Base-by-base conservation (phyloP, 2,113 vertebrate genomes). In the Sinocyclocheilus anophthalmus region DNA sequence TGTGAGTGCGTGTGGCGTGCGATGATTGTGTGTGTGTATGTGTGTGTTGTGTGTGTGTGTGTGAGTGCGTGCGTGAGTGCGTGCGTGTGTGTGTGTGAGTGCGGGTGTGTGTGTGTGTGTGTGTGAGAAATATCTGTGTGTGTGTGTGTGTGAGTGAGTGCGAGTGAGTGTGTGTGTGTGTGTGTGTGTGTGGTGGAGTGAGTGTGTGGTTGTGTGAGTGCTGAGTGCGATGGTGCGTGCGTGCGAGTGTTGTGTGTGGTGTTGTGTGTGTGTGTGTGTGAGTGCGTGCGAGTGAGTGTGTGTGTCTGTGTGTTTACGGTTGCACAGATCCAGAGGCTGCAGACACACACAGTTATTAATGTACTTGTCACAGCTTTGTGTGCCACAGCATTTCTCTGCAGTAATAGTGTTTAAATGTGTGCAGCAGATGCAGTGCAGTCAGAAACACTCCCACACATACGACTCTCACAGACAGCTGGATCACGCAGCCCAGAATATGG, bases 371-470 rank as follows among this genome's bases (percentile, higher is more conserved):
- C 20, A 39, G 70, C 37, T 20, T 42, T 42, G 70, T 39, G 69
- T 72, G 69, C 39, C 69, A 11, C 3, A 45, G 10, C 20, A 11
- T 75, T 45, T n/a, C 39, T 75, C 20, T 13, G 39, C 11, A 22
- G 4, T 75, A 75, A 45, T 75, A 75, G 39, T 42, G 72, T 75
- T 75, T 75, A 75, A 75, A 75, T 75, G 72, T 75, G 77, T 61
- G 77, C 55, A 85, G 48, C 83, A 76, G 48, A 76, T 20, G 37
- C 30, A 65, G 30, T 76, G 87, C 81, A 86, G 55, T 48, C 81
- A 88, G 84, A 89, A 18, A 88, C 63, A 89, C 87, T 61, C 39
- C 45, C 39, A 53, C 48, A 65, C 50, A 57, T 2, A 63, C 30
- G 37, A 26, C 37, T 81, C 50, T 59, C 42, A 13, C 22, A 59